phyloP scores from a whole-genome alignment of 2,797 vertebrate species.

The Pseudocheirus occidentalis region DNA sequence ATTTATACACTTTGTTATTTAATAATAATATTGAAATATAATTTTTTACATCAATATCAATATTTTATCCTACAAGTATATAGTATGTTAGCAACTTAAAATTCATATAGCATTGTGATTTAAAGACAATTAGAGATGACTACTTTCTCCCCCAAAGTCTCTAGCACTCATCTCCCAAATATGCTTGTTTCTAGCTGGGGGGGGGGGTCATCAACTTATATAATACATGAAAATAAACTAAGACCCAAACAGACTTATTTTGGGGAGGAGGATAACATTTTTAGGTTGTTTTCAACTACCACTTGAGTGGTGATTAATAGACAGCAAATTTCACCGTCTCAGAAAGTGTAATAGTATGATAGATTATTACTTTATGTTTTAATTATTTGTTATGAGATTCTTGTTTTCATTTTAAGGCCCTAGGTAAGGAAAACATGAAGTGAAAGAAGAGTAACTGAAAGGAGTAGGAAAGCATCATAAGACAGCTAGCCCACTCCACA shows the following conservation, averaged over 20 bases:
- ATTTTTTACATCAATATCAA: background rate
- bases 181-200: background rate
- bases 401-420: background rate
- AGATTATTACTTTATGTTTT: background rate
- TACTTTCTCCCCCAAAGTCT: background rate
- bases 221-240: background rate
- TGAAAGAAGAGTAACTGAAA: background rate
- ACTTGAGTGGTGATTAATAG: background rate
- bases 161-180: background rate
- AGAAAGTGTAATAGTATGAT: background rate
- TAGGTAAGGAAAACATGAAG: background rate
- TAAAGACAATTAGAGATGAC: constrained; percentile 1
- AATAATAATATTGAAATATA: background rate
- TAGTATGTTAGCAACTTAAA: constrained; percentile 25
- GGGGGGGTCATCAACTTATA: background rate
- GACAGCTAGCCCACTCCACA: background rate
- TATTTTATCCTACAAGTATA: background rate
- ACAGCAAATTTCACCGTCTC: background rate
- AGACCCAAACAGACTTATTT: background rate
- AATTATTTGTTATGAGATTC: background rate
- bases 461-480: background rate
- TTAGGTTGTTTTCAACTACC: background rate
- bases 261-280: background rate
- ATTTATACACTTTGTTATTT: background rate
- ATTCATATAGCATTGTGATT: background rate